These are phyloP conservation scores for Oxycera nigricornis DNA, from an alignment of 2,888 invertebrate species.

Conservation along the genomic window DNA sequence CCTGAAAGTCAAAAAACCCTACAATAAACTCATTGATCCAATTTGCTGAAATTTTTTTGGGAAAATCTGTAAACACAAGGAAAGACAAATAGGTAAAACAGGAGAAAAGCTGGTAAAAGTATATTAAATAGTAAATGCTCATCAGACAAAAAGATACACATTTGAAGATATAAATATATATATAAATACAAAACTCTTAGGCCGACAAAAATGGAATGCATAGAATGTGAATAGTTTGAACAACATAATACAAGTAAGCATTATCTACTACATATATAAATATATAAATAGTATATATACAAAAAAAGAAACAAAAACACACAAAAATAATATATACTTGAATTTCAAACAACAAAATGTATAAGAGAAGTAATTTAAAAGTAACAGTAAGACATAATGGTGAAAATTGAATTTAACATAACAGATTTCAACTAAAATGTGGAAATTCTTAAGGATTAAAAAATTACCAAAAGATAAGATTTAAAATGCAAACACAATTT, in stretches of 20 bases:
- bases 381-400: background rate
- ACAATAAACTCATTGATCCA: background rate
- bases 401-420: conserved; percentile 38
- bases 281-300: background rate
- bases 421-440: conserved; percentile 26
- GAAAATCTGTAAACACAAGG: background rate
- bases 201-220: conserved; percentile 3
- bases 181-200: background rate
- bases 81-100: background rate
- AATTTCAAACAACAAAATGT: conserved; percentile 13
- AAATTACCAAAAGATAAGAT: conserved; percentile 28
- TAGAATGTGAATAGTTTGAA: background rate
- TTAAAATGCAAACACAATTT: conserved; percentile 44
- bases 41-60: conserved; percentile 34
- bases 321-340: conserved; percentile 15
- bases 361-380: conserved; percentile 10
- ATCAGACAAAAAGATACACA: too few relatives aligned
- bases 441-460: conserved; percentile 21
- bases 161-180: background rate
- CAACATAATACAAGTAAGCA: conserved; percentile 17
- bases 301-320: background rate
- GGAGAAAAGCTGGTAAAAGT: background rate
- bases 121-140: background rate
- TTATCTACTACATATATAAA: conserved; percentile 6
- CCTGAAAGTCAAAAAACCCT: background rate